Evolutionary conservation across 2,113 vertebrate species (phyloP), one percentile per base, ranked within the genome.

Genomic region (Cryptomyrus ogoouensis): DNA sequence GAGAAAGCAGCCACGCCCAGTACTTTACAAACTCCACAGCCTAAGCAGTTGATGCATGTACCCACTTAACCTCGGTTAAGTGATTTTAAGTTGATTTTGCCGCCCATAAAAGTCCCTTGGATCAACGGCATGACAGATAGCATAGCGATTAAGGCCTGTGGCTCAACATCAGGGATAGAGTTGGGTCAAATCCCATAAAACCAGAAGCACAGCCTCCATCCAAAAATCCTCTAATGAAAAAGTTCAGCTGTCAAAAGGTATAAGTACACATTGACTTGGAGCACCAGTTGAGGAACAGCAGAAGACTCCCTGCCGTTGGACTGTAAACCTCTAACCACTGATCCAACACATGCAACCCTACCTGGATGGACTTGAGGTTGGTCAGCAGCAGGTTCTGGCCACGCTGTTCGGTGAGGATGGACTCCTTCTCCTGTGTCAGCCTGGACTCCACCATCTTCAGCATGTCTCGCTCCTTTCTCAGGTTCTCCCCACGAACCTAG

Each of bases 351-450:
- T 44, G 42, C 13, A 44, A 7, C 8, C 13, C 13, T 94, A 99
- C 98, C 97, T 99, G 98, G 91, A 99, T 99, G 15, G 97, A 96
- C 91, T 98, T 97, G 27, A 99, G 93, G 92, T 99, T 99, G 90
- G 96, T 97, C 31, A 99, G 96, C 74, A 99, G 94, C 46, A 99
- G 92, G 93, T 97, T 99, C 92, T 99, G 98, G 83, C 97, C 97
- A 3, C 97, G 96, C 92, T 99, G 98, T 62, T 98, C 97, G 21
- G 95, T 95, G 90, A 98, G 88, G 17, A 98, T 95, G 89, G 97
- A 97, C 66, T 99, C 98, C 53, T 96, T 97, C 46, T 99, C 98
- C 93, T 97, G 96, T 90, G 89, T 94, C 89, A 99, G 94, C 70
- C 98, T 97, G 53, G 94, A 95, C 91, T 99, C 98, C 3, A 96